Evolutionary conservation across 2,888 invertebrate species (phyloP), one percentile per base, ranked within the genome.

Genomic region (Empis livida): DNA sequence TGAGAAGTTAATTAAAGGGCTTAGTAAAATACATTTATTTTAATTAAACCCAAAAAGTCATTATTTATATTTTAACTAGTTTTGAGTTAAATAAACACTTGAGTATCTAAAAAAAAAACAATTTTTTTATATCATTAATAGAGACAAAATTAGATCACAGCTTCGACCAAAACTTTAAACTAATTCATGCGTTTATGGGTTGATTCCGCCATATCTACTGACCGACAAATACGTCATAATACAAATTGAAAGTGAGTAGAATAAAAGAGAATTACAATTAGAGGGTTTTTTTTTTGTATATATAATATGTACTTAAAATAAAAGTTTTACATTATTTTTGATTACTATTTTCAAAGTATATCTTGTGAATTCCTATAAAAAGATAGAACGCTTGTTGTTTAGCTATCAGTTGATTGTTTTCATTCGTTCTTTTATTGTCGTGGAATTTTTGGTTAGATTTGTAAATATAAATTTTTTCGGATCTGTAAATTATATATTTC

Each of bases 131-230:
- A n/a, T n/a, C n/a, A n/a, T n/a, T 27, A 27, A 27, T 27, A 27
- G 9, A 27, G 23, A 27, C 8, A 27, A 27, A 27, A 27, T 27
- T 27, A 27, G 23, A 27, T 27, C 23, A 27, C 23, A 27, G 5
- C 9, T 27, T 27, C 23, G 23, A 27, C 23, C 23, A 27, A 27
- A 27, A 27, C 5, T 27, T 8, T 37, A 41, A 38, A 42, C 30
- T 42, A 48, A 48, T 48, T 48, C 48, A 48, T 45, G 45, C 48
- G 48, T 48, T 48, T 48, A 48, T 27, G 23, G 23, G 23, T 27
- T 27, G 23, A 27, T 27, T 27, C 23, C 23, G 23, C 23, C 23
- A 27, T 27, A 27, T 5, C 23, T 27, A 27, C 23, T 27, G 23
- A 27, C 23, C 23, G 23, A 27, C 23, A 27, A 27, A 27, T 27